Evolutionary conservation across 2,888 invertebrate species (phyloP).

Genomic region (Drosophila formosana): DNA sequence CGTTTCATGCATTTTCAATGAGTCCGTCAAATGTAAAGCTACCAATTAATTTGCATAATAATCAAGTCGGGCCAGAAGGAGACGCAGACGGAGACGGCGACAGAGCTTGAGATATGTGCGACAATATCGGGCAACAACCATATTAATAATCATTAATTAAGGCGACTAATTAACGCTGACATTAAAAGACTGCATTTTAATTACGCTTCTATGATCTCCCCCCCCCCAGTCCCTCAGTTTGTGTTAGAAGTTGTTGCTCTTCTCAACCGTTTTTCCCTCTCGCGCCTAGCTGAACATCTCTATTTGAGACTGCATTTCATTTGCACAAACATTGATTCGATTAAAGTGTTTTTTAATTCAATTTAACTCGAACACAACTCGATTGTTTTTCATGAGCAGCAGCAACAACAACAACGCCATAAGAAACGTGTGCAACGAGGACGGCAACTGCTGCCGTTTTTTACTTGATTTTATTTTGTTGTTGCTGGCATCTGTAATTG

Average conservation of each 20-base stretch:
- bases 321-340: conserved; percentile 62
- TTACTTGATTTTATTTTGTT: conserved; percentile 33
- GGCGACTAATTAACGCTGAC: conserved; percentile 79
- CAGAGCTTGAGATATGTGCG: conserved; percentile 40
- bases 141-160: conserved; percentile 81
- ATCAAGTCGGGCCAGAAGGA: conserved; percentile 52
- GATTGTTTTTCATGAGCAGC: conserved; percentile 69
- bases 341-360: conserved; percentile 68
- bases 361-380: conserved; percentile 65
- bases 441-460: conserved; percentile 44
- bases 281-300: conserved; percentile 36
- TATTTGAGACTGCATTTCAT: conserved; percentile 56
- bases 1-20: conserved; percentile 73
- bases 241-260: conserved; percentile 8
- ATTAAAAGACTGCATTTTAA: conserved; percentile 77
- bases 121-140: conserved; percentile 70
- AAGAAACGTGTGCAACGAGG: conserved; percentile 42
- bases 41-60: conserved; percentile 79
- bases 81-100: neutral
- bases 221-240: neutral
- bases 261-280: conserved; percentile 3
- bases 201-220: conserved; percentile 34
- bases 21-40: conserved; percentile 74
- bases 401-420: conserved; percentile 30
- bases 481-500: conserved; percentile 58